Base-by-base conservation (phyloP, 2,888 invertebrate genomes). In the Piscicola geometra region DNA sequence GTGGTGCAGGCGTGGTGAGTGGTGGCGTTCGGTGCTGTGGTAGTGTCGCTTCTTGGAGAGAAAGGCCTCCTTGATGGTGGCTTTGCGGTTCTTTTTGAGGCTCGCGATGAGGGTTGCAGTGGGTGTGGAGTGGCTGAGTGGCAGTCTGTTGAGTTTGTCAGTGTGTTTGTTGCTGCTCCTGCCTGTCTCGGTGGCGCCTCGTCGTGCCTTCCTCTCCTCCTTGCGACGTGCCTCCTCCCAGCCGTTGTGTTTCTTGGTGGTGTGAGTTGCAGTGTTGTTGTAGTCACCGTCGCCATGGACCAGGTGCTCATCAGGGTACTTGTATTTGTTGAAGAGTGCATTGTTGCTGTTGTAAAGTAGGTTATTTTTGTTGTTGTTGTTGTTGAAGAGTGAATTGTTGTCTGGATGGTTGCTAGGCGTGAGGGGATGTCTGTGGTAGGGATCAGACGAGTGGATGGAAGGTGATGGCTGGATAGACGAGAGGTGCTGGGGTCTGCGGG, bases 1-100 rank as follows among this genome's bases (percentile, higher is more conserved):
- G 41, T 41, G 41, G 41, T 41, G 41, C 9, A 9, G 41, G 41
- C 15, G 5, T 5, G 41, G 41, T 9, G 41, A 41, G 9, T 9
- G 41, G 41, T 5, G 5, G 15, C 41, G 41, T 15, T 41, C 41
- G 9, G 15, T 33, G 0, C n/a, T 56, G n/a, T 56, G 47, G 25
- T 33, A 28, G 33, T 35, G 64, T 30, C 52, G 30, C 32, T 73
- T 73, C 41, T 73, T 73, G 30, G 73, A 32, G 64, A 73, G 47
- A 64, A 73, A 73, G 32, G 73, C 73, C 52, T 73, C 73, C 52
- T 73, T 73, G 47, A 64, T 73, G 33, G 73, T 73, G 21, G 73
- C 56, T 36, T 73, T 73, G 18, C 64, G 52, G 33, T 21, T 32
- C 41, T 73, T 73, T 56, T 56, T 56, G 60, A 56, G 25, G 60